Evolutionary conservation across 2,888 invertebrate genomes (phyloP).

Genomic region (Tetanocera ferruginea): DNA sequence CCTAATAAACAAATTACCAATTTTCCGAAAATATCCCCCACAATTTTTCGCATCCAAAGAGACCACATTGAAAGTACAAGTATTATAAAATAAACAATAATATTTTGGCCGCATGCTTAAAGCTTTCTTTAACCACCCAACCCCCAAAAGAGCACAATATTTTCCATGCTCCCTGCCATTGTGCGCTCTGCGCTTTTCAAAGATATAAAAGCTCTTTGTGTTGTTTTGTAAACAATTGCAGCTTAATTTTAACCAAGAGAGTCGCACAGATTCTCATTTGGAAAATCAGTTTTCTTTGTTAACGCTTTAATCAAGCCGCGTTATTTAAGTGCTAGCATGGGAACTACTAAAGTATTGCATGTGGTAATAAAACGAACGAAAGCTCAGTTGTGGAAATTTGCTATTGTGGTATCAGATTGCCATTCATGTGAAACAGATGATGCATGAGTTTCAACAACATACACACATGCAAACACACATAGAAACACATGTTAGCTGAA

Average conservation of each 20-base stretch:
- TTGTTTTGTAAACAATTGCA: conserved; percentile 27
- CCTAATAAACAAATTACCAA: too few species aligned
- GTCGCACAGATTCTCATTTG: neutral
- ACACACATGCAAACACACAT: too few species aligned
- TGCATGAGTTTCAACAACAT: too few species aligned
- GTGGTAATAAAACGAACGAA: neutral
- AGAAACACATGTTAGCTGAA: too few species aligned
- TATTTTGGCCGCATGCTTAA: neutral
- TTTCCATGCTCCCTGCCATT: neutral
- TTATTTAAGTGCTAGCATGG: too few species aligned
- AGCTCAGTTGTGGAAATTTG: conserved; percentile 2
- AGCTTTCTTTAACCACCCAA: neutral
- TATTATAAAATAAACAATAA: neutral
- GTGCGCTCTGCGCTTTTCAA: neutral
- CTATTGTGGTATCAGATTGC: neutral
- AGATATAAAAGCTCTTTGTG: neutral
- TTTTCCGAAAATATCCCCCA: too few species aligned
- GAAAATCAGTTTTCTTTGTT: neutral
- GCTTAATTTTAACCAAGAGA: neutral
- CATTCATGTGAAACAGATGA: too few species aligned
- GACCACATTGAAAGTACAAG: neutral
- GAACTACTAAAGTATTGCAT: too few species aligned
- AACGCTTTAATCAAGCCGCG: too few species aligned
- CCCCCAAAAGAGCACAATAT: neutral
- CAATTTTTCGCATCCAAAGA: neutral